Percentiles rank a stretch among this genome's conserved stretches.
Conservation (phyloP, 2,797 vertebrate genomes). For the Sebastiscus albofasciatus region DNA sequence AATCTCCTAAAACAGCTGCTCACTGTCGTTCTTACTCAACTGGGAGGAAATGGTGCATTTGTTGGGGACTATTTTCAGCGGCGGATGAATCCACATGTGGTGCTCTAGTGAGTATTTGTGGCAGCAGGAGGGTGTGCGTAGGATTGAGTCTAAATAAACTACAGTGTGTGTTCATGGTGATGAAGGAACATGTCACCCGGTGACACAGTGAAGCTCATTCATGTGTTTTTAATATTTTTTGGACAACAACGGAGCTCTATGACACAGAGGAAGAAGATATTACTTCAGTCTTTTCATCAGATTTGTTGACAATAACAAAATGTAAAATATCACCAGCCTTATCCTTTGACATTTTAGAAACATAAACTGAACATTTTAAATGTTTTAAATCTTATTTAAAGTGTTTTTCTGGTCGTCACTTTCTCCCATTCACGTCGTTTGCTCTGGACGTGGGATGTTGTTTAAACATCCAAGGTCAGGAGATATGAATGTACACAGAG, state of each 20-base stretch:
- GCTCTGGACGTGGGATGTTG: background rate
- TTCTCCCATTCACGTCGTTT: background rate
- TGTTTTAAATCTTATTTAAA: background rate
- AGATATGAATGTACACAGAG: conserved; percentile 18
- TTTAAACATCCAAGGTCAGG: conserved; percentile 44
- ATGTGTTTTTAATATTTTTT: background rate
- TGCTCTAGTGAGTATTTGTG: background rate
- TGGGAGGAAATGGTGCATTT: background rate
- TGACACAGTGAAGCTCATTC: no score
- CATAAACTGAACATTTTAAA: background rate
- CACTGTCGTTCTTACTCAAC: background rate
- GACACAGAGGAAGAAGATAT: background rate
- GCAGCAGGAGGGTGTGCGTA: background rate
- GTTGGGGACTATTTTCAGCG: background rate
- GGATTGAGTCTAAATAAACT: no score
- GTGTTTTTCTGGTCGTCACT: background rate
- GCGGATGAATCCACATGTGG: background rate
- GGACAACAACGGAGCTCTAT: background rate
- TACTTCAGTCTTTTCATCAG: background rate
- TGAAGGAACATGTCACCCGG: no score
- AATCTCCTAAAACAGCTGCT: background rate
- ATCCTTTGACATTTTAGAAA: background rate
- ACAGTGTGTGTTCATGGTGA: no score
- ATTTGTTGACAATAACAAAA: background rate
- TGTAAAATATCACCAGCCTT: background rate